Base-by-base conservation (phyloP, 35 echinoderm and acorn worm genomes). In the Ptychodera flava region DNA sequence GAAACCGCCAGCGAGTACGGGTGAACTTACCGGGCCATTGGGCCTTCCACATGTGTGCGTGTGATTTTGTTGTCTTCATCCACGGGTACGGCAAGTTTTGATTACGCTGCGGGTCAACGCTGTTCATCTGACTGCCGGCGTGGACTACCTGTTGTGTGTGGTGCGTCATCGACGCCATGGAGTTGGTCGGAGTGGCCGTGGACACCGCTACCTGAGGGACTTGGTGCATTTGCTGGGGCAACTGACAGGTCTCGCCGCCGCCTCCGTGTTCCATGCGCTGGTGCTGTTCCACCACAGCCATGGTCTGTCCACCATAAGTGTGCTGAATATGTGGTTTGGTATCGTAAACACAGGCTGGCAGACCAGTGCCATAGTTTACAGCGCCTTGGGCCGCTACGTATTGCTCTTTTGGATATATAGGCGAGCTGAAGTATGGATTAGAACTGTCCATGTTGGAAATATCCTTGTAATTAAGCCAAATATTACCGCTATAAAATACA, bases 51-150 rank as follows among this genome's bases (percentile, higher is more conserved):
- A 92, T 92, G 35, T 92, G 91, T 32, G 91, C 91, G 28, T 92
- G 91, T 30, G 91, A 92, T 88, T 92, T 92, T 16, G 91, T 92
- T 28, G 91, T 92, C 85, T 92, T 92, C 91, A 92, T 92, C 91
- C 91, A 92, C 0, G 91, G 91, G 80, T 85, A 92, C 1, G 87
- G 91, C 28, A 92, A 77, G 80, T 89, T 89, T 38, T 92, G 87
- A 28, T 79, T 79, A 30, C 52, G 35, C 33, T 87, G 34, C 14
- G 45, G 6, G 45, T 80, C 79, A 0, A 37, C 52, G 34, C 85
- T 85, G 15, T 81, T 76, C 35, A 86, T 86, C 77, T 85, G 78
- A 36, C 78, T 77, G 28, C 83, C 30, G 76, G 33, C 76, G 30
- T 53, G 35, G 22, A 77, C 33, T 78, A 84, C 36, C 86, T 79